Conservation (phyloP, 2,888 invertebrate species). For the Elegia similella region DNA sequence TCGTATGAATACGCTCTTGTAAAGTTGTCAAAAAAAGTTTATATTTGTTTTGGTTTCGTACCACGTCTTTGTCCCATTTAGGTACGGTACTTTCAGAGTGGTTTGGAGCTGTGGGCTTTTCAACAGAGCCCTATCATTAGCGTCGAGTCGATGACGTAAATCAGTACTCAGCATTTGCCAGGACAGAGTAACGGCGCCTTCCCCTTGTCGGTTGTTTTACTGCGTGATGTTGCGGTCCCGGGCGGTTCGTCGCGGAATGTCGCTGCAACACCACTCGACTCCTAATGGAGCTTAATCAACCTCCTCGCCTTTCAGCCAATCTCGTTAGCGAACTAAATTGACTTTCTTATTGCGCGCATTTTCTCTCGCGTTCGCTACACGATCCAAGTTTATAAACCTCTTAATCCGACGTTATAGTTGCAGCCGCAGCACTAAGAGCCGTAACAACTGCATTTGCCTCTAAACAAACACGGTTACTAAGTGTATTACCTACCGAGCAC, state of each 20-base stretch:
- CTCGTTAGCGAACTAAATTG: conserved; percentile 70
- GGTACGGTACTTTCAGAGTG: not conserved
- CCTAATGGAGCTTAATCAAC: conserved; percentile 68
- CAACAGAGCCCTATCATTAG: not conserved
- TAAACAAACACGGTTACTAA: conserved; percentile 59
- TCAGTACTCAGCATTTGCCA: not conserved
- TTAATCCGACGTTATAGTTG: conserved; percentile 54
- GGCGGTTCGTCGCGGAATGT: conserved; percentile 54
- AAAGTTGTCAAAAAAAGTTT: no score
- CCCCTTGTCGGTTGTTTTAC: conserved; percentile 26
- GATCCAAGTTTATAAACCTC: conserved; percentile 58
- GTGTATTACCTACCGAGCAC: conserved; percentile 57
- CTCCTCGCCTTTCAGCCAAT: conserved; percentile 62
- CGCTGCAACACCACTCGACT: conserved; percentile 47
- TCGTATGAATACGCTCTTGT: no score
- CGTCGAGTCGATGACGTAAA: not conserved
- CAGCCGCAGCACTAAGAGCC: conserved; percentile 53
- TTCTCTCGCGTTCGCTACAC: conserved; percentile 47
- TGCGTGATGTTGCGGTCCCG: conserved; percentile 49
- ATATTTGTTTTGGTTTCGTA: no score
- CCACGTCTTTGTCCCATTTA: not conserved
- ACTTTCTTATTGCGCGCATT: conserved; percentile 61
- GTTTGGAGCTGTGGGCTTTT: not conserved
- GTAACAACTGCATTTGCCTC: conserved; percentile 64
- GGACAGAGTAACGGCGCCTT: conserved; percentile 23